phyloP scores from a whole-genome alignment of 2,888 invertebrate species.

The Strigamia crassipes region DNA sequence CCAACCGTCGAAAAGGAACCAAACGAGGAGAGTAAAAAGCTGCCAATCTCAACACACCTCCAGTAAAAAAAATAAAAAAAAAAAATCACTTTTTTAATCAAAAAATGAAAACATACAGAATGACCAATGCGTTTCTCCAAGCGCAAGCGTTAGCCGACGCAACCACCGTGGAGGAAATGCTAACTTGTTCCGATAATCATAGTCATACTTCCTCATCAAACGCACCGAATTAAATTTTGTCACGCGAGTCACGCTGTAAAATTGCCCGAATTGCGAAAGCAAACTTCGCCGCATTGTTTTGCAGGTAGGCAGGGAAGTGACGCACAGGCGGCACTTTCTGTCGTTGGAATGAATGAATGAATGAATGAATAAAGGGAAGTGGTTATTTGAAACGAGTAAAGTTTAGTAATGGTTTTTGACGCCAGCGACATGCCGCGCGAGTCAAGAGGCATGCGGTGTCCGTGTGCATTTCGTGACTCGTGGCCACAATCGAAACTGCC shows the following conservation, averaged over 20 bases:
- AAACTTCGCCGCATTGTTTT: no score
- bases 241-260: no score
- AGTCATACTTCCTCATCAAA: background rate
- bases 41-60: background rate
- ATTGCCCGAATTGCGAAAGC: no score
- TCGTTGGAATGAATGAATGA: no score
- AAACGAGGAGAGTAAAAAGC: background rate
- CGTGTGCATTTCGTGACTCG: slow-evolving; percentile 2
- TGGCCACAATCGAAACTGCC: slow-evolving; percentile 13
- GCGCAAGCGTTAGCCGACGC: background rate
- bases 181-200: background rate
- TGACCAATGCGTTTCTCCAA: background rate
- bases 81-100: background rate
- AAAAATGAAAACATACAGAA: background rate
- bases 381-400: background rate
- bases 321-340: background rate
- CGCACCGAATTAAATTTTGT: background rate
- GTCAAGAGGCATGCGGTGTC: slow-evolving; percentile 6
- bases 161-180: background rate
- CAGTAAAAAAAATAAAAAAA: background rate
- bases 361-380: background rate
- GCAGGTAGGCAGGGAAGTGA: background rate
- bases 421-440: background rate
- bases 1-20: background rate
- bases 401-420: background rate